Evolutionary conservation across 2,113 vertebrate species (phyloP).

Genomic region (Ctenomys sociabilis): DNA sequence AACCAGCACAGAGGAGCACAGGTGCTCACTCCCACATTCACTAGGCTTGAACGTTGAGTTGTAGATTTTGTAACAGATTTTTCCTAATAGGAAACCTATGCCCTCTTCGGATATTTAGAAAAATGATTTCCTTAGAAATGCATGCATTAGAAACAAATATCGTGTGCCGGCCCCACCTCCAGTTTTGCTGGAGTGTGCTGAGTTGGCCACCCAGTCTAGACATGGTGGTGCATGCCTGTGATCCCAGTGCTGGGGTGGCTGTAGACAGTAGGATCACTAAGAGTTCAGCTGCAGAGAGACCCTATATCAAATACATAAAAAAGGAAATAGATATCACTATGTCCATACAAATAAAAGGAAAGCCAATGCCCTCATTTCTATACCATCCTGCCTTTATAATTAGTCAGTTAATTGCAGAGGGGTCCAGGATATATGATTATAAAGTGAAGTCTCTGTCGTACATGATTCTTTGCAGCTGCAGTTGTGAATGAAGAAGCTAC

Average conservation of each 20-base stretch:
- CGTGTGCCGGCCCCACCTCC: too few species aligned
- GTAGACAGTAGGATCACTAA: too few species aligned
- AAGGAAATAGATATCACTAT: not conserved
- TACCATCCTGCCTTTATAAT: not conserved
- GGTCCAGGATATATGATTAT: not conserved
- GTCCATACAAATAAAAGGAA: not conserved
- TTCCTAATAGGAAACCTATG: not conserved
- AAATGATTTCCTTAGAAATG: not conserved
- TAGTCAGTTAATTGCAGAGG: not conserved
- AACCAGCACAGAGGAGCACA: too few species aligned
- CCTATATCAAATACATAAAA: too few species aligned
- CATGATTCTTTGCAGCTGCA: not conserved
- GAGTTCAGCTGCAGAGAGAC: too few species aligned
- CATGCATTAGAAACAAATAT: not conserved
- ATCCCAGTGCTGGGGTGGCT: too few species aligned
- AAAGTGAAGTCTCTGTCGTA: conserved; percentile 3
- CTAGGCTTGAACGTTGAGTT: too few species aligned
- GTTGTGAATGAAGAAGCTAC: not conserved
- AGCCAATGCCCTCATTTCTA: not conserved
- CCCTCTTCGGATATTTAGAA: not conserved
- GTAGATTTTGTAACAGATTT: not conserved
- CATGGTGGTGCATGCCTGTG: too few species aligned
- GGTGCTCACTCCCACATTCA: too few species aligned
- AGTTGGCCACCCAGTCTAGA: too few species aligned
- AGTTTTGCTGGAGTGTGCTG: too few species aligned